Percentiles rank a stretch among this genome's conserved stretches.
phyloP scores from a whole-genome alignment of 1,140 invertebrate species.

The Cotesia typhae region DNA sequence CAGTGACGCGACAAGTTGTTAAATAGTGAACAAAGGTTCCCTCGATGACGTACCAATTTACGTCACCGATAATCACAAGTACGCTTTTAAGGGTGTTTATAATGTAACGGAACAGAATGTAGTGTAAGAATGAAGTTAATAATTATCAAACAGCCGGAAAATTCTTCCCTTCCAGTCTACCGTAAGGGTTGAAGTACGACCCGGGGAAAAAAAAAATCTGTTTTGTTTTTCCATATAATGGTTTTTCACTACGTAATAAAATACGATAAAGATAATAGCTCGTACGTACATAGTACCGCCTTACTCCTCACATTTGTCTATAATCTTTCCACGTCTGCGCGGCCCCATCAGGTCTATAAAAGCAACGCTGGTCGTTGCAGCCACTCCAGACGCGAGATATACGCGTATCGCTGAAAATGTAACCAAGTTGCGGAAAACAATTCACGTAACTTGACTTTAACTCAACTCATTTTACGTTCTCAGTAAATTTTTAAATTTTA shows the following conservation, averaged over 20 bases:
- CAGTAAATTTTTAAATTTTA: neutral
- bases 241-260: conserved; percentile 13
- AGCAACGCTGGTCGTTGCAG: conserved; percentile 53
- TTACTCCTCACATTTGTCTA: conserved; percentile 42
- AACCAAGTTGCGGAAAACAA: conserved; percentile 43
- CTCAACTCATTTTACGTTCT: neutral
- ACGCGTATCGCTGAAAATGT: conserved; percentile 59
- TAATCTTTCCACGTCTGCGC: conserved; percentile 54
- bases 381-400: conserved; percentile 57
- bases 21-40: no score
- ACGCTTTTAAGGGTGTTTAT: no score
- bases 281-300: neutral
- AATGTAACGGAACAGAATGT: no score
- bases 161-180: no score
- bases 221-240: no score
- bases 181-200: no score
- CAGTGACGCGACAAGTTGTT: no score
- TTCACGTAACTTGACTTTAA: neutral
- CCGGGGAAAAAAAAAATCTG: no score
- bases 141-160: no score
- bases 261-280: neutral
- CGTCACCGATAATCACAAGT: no score
- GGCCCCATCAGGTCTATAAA: conserved; percentile 53
- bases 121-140: no score
- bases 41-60: no score